Conservation (phyloP, 2,888 invertebrate genomes). For the Cephus pulcher region DNA sequence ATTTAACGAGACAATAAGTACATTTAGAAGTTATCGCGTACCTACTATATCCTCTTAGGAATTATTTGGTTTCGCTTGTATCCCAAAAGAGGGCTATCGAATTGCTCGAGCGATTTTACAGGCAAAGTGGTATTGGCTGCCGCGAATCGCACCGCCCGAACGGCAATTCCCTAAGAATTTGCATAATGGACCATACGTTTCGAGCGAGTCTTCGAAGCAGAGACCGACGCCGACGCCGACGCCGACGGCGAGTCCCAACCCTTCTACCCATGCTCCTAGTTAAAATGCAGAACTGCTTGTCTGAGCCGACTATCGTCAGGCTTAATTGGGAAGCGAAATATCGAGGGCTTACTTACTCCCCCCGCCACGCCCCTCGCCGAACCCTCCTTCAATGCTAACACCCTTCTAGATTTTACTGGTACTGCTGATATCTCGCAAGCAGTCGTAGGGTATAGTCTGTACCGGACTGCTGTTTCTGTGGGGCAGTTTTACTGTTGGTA, state of each 20-base stretch:
- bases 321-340: constrained; percentile 25
- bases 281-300: constrained; percentile 26
- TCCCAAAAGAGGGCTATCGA: neutral
- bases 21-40: neutral
- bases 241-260: neutral
- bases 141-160: constrained; percentile 7
- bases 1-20: neutral
- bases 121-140: neutral
- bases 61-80: neutral
- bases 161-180: constrained; percentile 14
- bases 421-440: neutral
- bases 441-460: neutral
- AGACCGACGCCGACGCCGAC: neutral
- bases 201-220: constrained; percentile 2
- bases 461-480: neutral
- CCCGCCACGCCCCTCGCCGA: neutral
- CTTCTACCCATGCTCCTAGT: constrained; percentile 10
- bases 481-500: neutral
- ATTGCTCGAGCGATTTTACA: neutral
- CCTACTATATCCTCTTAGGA: neutral
- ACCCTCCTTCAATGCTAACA: neutral
- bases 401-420: neutral
- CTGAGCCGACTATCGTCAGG: constrained; percentile 20
- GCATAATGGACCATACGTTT: constrained; percentile 26
- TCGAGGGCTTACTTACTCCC: constrained; percentile 18